Evolutionary conservation across 2,888 invertebrate species (phyloP).

Genomic region (Ochlodes sylvanus): DNA sequence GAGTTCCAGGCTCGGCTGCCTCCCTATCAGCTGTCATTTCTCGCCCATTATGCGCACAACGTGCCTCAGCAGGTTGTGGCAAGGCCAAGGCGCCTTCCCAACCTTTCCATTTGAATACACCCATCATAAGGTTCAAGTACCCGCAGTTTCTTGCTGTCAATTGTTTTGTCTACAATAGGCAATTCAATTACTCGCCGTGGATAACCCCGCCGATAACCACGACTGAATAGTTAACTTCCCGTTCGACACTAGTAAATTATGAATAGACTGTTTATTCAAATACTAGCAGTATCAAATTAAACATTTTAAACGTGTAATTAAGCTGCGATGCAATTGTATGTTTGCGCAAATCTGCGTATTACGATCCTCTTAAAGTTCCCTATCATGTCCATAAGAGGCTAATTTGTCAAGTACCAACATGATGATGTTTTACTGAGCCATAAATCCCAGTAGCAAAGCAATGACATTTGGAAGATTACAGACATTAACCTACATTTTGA

Average conservation of each 20-base stretch:
- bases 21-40: slow-evolving; percentile 75
- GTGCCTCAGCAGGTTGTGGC: slow-evolving; percentile 64
- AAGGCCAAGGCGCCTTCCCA: slow-evolving; percentile 61
- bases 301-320: background rate
- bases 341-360: background rate
- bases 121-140: slow-evolving; percentile 47
- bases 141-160: slow-evolving; percentile 33
- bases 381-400: slow-evolving; percentile 12
- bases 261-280: slow-evolving; percentile 26
- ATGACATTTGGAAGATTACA: slow-evolving; percentile 18
- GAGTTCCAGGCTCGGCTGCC: slow-evolving; percentile 44
- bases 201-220: slow-evolving; percentile 14
- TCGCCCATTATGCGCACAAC: slow-evolving; percentile 67
- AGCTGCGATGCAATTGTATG: background rate
- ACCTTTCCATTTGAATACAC: slow-evolving; percentile 62
- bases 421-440: slow-evolving; percentile 5
- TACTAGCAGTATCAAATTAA: background rate
- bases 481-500: slow-evolving; percentile 19
- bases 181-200: slow-evolving; percentile 44
- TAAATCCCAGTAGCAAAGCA: slow-evolving; percentile 9
- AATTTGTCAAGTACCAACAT: slow-evolving; percentile 17
- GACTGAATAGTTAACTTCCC: slow-evolving; percentile 1
- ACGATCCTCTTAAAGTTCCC: background rate
- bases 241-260: slow-evolving; percentile 6
- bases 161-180: slow-evolving; percentile 46